A percentile compares a stretch with the other conserved stretches of the same genome.
Conservation (phyloP, 1,140 invertebrate species). For the Berghia stephanieae region DNA sequence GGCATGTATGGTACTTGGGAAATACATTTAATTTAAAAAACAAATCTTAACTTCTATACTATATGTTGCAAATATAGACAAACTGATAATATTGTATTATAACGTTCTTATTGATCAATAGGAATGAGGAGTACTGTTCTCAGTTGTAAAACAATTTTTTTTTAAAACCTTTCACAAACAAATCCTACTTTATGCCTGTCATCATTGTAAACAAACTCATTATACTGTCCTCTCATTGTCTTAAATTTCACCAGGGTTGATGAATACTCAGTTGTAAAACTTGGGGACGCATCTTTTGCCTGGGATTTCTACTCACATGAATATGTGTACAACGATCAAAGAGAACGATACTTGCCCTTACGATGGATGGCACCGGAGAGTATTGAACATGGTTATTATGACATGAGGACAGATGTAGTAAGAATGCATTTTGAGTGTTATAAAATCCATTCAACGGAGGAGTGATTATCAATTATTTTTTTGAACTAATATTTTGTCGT, state of each 20-base stretch:
- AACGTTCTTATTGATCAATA: too few species aligned
- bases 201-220: too few species aligned
- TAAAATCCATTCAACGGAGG: not conserved
- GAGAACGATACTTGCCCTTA: slow-evolving; percentile 43
- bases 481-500: not conserved
- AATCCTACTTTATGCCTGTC: too few species aligned
- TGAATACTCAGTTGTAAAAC: slow-evolving; percentile 33
- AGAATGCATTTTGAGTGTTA: slow-evolving; percentile 8
- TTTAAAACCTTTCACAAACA: too few species aligned
- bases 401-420: slow-evolving; percentile 51
- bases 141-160: too few species aligned
- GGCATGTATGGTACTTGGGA: too few species aligned
- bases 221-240: too few species aligned
- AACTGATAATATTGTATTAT: too few species aligned
- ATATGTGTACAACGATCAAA: slow-evolving; percentile 46
- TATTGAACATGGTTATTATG: slow-evolving; percentile 44
- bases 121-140: too few species aligned
- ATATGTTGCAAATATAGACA: too few species aligned
- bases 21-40: too few species aligned
- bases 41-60: too few species aligned
- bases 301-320: slow-evolving; percentile 48
- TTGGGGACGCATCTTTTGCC: slow-evolving; percentile 46
- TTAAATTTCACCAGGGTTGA: slow-evolving; percentile 41
- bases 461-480: not conserved
- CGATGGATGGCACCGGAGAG: slow-evolving; percentile 57